These are phyloP conservation scores for Porites lobata DNA, from an alignment of 92 coral and sea anemone species.

Conservation along the genomic window DNA sequence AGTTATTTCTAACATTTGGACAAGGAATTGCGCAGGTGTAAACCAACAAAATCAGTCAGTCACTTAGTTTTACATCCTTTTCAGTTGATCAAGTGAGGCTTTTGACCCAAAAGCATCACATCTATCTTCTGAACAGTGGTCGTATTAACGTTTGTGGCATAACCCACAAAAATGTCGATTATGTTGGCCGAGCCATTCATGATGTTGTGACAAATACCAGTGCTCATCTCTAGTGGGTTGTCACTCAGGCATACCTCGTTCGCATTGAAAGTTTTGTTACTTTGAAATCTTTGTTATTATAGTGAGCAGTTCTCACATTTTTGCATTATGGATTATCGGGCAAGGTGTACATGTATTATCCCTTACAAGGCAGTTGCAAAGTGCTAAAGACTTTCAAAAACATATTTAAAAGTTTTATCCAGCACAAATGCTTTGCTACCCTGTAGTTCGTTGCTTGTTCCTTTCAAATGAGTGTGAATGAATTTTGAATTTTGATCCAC, in stretches of 20 bases:
- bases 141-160: conserved; percentile 86
- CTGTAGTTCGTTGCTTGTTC: too few relatives aligned
- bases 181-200: conserved; percentile 81
- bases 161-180: conserved; percentile 77
- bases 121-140: conserved; percentile 81
- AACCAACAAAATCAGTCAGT: background rate
- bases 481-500: too few relatives aligned
- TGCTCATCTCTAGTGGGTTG: conserved; percentile 25
- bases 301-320: too few relatives aligned
- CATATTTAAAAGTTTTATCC: too few relatives aligned
- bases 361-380: background rate
- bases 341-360: background rate
- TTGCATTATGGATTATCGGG: too few relatives aligned
- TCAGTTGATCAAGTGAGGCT: conserved; percentile 83
- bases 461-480: too few relatives aligned
- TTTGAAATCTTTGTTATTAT: background rate
- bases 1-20: too few relatives aligned
- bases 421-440: background rate
- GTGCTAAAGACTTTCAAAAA: background rate
- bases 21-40: too few relatives aligned
- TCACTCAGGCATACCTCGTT: background rate
- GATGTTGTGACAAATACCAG: conserved; percentile 64
- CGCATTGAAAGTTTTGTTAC: conserved; percentile 4
- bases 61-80: conserved; percentile 21
- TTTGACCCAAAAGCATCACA: conserved; percentile 79